phyloP scores from a whole-genome alignment of 1,140 invertebrate genomes.

The Drosophila subpulchrella region DNA sequence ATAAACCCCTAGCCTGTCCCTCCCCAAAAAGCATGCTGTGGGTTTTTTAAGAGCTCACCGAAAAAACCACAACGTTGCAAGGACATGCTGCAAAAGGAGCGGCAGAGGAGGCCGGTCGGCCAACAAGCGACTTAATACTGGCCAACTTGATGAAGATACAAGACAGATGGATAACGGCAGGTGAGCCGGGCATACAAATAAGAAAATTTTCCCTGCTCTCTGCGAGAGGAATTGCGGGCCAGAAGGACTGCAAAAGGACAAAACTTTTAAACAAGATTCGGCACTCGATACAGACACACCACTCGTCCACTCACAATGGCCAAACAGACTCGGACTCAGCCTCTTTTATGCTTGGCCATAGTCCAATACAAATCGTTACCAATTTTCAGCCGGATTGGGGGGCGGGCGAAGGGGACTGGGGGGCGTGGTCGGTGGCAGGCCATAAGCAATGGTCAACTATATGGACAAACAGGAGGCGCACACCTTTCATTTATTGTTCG shows the following conservation, averaged over 20 bases:
- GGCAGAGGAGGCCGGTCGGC: conserved; percentile 11
- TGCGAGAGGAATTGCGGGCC: conserved; percentile 1
- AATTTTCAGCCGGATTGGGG: conserved; percentile 70
- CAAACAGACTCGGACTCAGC: conserved; percentile 33
- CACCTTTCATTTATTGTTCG: conserved; percentile 79
- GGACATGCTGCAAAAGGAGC: conserved; percentile 18
- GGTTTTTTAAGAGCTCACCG: conserved; percentile 40
- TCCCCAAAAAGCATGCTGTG: conserved; percentile 53
- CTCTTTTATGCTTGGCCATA: conserved; percentile 63
- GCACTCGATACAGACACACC: conserved; percentile 21
- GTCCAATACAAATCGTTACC: conserved; percentile 80
- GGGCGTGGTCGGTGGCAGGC: conserved; percentile 38
- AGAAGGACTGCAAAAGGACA: conserved; percentile 33
- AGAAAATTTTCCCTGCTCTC: conserved; percentile 61
- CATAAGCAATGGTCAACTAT: conserved; percentile 78
- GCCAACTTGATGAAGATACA: conserved; percentile 79
- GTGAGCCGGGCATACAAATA: conserved; percentile 78
- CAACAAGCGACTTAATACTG: conserved; percentile 78
- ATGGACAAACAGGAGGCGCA: conserved; percentile 73
- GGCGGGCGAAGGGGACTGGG: background rate
- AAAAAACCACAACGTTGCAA: conserved; percentile 54
- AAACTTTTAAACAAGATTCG: conserved; percentile 66
- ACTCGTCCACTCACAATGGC: conserved; percentile 25
- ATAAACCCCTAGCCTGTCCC: conserved; percentile 44
- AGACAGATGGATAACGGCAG: conserved; percentile 79